Conservation (phyloP, 1,140 invertebrate genomes). For the Drosophila erecta region DNA sequence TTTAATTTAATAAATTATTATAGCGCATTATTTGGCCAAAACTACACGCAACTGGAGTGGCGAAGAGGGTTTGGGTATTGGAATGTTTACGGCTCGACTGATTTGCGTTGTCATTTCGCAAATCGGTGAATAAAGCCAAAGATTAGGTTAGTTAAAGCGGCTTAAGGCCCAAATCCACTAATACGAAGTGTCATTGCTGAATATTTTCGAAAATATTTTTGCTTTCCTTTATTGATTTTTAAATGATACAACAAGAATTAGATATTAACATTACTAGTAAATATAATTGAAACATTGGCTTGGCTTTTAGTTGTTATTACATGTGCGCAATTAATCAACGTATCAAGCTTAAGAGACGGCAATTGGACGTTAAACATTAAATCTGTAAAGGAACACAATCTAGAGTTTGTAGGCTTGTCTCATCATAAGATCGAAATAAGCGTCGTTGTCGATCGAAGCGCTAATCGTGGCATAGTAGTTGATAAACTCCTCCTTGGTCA, state of each 20-base stretch:
- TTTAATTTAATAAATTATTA: constrained; percentile 83
- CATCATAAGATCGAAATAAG: constrained; percentile 98
- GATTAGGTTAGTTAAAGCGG: constrained; percentile 12
- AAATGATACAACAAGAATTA: neutral
- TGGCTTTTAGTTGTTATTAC: constrained; percentile 29
- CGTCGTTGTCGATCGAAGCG: constrained; percentile 96
- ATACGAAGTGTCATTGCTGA: neutral
- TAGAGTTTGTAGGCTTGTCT: constrained; percentile 95
- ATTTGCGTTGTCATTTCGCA: constrained; percentile 42
- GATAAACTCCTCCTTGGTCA: constrained; percentile 96
- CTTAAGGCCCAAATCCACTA: constrained; percentile 6
- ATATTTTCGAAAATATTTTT: neutral
- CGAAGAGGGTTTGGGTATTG: neutral
- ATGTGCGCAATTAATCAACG: constrained; percentile 14
- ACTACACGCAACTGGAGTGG: constrained; percentile 35
- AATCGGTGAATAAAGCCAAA: constrained; percentile 41
- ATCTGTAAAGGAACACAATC: constrained; percentile 54
- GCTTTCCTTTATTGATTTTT: neutral
- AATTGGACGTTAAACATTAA: constrained; percentile 20
- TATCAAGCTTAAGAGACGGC: constrained; percentile 31
- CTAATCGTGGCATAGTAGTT: constrained; percentile 97
- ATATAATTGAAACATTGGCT: constrained; percentile 39
- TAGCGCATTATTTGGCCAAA: constrained; percentile 69
- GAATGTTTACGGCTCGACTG: constrained; percentile 37
- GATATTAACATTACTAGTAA: constrained; percentile 14